A percentile compares a stretch with the other conserved stretches of the same genome.
Evolutionary conservation across 2,888 invertebrate genomes (phyloP).

Genomic region (Andrena dorsata): DNA sequence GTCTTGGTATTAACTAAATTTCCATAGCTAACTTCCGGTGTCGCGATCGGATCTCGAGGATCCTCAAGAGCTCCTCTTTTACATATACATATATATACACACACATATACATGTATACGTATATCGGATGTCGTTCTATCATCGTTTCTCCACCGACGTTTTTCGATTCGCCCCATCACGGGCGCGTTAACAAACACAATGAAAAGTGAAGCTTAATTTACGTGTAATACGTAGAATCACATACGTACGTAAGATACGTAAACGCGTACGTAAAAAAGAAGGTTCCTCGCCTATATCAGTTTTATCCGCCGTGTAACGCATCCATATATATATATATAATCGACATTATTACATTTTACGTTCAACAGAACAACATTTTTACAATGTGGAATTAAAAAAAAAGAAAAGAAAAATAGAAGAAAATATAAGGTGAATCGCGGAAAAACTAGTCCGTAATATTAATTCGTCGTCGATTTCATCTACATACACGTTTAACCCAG

Average conservation of each 20-base stretch:
- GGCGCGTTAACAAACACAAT: conserved; percentile 48
- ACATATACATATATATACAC: background rate
- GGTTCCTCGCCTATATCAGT: conserved; percentile 9
- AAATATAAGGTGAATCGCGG: conserved; percentile 32
- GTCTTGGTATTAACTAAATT: conserved; percentile 38
- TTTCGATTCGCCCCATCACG: conserved; percentile 19
- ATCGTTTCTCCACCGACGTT: conserved; percentile 11
- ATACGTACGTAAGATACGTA: conserved; percentile 45
- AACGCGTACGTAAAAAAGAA: conserved; percentile 43
- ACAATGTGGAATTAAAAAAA: conserved; percentile 43
- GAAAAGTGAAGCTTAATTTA: conserved; percentile 53
- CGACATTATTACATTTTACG: conserved; percentile 51
- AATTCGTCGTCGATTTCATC: conserved; percentile 29
- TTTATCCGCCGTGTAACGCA: conserved; percentile 27
- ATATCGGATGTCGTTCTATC: conserved; percentile 23
- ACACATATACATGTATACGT: background rate
- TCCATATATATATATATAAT: conserved; percentile 47
- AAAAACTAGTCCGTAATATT: conserved; percentile 42
- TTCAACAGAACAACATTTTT: conserved; percentile 56
- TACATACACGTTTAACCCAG: conserved; percentile 40
- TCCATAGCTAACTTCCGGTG: conserved; percentile 17
- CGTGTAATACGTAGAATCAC: conserved; percentile 51
- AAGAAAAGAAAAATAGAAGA: conserved; percentile 12
- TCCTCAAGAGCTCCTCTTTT: conserved; percentile 41
- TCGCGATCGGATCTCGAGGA: conserved; percentile 22